Evolutionary conservation across 2,888 invertebrate species (phyloP), one percentile per base, ranked within the genome.

Genomic region (Prosapia bicincta): DNA sequence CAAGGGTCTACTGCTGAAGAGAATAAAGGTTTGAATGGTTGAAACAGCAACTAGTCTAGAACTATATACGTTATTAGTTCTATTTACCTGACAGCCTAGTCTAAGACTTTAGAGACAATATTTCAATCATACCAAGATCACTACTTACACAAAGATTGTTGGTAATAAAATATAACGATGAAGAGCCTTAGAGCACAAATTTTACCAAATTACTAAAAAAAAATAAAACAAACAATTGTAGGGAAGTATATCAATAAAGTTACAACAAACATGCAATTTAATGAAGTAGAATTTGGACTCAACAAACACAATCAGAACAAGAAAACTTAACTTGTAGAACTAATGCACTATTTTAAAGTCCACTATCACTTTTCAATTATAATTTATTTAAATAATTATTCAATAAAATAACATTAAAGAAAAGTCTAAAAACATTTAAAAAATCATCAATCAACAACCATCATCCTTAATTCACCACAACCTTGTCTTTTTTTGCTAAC

Each of bases 221-320:
- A n/a, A n/a, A n/a, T n/a, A n/a, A n/a, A n/a, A n/a, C n/a, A n/a
- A n/a, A n/a, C n/a, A n/a, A n/a, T n/a, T n/a, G n/a, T n/a, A n/a
- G n/a, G n/a, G n/a, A n/a, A n/a, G n/a, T 5, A 54, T 2, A 54
- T 5, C 5, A 9, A 54, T 54, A 10, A 20, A 54, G 20, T 38
- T n/a, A 54, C 54, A 54, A 54, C 54, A 54, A 54, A 54, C 54
- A 54, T 54, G 54, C 54, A 54, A 54, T 54, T 54, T 54, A 54
- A 54, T 54, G 20, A n/a, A 54, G 54, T 54, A 54, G 20, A 54
- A 54, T 54, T 54, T 54, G 20, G 54, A n/a, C 20, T 54, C 20
- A 54, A 54, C 54, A 54, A 38, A 38, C 38, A 38, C 20, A 54
- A 54, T 20, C 54, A 20, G 54, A 54, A 54, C 54, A 54, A 54